Base-by-base conservation (phyloP, 2,797 vertebrate genomes). In the Pseudocheirus occidentalis region DNA sequence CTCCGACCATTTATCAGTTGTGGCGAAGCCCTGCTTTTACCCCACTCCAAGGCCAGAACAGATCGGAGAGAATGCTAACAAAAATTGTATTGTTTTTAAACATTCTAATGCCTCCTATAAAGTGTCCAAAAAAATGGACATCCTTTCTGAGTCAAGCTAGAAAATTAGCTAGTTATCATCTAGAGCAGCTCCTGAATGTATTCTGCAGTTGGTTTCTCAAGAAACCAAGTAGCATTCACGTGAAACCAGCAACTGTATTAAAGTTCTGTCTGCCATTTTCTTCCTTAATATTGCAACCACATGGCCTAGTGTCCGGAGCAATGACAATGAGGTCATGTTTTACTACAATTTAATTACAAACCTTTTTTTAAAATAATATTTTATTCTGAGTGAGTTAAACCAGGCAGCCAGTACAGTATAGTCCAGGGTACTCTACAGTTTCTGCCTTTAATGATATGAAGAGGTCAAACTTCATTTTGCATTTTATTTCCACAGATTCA, bases 51-150 rank as follows among this genome's bases (percentile, higher is more conserved):
- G 9, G 21, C 14, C 21, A 27, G 21, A 87, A 46, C 9, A 87
- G 40, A 50, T 50, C 9, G 24, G 21, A 87, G 10, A 87, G 40
- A 87, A 87, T 87, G 5, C 10, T 87, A 46, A 87, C 24, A 27
- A 10, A 87, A 50, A 87, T 4, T 50, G 21, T 87, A 6, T n/a
- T 57, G 1, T 59, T 59, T 66, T 66, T 66, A 16, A 16, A 73
- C n/a, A 40, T 73, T 73, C 34, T 40, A 40, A 73, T 62, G 9
- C 99, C 99, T 0, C 99, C 99, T 99, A 99, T 99, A 21, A 99
- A 99, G 98, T 99, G 99, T 0, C 99, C 99, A 0, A 97, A 81
- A 97, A 99, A 73, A 73, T 90, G 55, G 99, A 99, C 98, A 98
- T 98, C 97, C 97, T 98, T 95, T 99, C 99, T 0, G 98, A 98